A percentile compares a stretch with the other conserved stretches of the same genome.
Conservation (phyloP, 1,140 invertebrate species). For the Papilio xuthus region DNA sequence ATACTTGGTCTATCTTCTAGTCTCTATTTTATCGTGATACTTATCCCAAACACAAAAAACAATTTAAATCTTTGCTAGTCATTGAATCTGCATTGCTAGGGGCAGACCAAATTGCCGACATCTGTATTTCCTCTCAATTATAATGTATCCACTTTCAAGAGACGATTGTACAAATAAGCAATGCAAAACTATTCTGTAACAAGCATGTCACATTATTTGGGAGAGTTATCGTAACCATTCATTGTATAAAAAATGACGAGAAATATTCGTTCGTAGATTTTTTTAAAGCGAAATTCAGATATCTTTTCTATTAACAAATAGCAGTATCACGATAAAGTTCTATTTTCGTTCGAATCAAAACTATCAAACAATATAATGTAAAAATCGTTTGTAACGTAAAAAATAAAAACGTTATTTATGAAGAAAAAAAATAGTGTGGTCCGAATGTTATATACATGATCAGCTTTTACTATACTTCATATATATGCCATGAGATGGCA, state of each 20-base stretch:
- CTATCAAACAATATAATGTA: too few species aligned
- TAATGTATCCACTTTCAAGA: neutral
- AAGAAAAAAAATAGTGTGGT: neutral
- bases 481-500: constrained; percentile 18
- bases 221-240: neutral
- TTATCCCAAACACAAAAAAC: neutral
- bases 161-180: neutral
- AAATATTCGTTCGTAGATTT: too few species aligned
- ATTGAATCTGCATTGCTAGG: neutral
- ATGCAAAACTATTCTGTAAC: neutral
- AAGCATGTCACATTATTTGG: too few species aligned
- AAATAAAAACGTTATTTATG: neutral
- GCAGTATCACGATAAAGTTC: too few species aligned
- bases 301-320: too few species aligned
- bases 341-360: too few species aligned
- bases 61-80: neutral
- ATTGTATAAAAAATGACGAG: too few species aligned
- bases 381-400: too few species aligned
- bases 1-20: neutral
- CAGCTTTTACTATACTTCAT: too few species aligned
- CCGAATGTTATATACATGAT: neutral
- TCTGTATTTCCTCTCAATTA: neutral
- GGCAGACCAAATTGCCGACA: neutral
- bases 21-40: neutral
- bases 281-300: too few species aligned